These are phyloP conservation scores for Volucella zonaria DNA, from an alignment of 2,888 invertebrate genomes.

Conservation along the genomic window DNA sequence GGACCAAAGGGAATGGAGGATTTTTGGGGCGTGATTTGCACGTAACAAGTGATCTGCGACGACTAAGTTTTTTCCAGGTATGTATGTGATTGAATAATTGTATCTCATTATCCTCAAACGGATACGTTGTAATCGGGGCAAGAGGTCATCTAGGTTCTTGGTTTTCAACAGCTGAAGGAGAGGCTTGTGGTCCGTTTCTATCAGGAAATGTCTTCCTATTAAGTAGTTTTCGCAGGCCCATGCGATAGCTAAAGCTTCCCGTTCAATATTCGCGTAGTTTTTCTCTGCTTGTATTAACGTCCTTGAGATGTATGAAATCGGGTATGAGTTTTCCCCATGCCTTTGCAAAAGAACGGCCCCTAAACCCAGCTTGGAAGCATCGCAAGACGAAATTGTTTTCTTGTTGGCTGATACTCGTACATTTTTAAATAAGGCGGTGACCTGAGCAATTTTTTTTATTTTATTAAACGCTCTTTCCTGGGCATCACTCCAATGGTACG, in stretches of 20 bases:
- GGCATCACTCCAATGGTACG: constrained; percentile 5
- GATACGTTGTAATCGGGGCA: constrained; percentile 23
- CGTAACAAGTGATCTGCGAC: constrained; percentile 33
- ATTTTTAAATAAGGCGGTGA: constrained; percentile 30
- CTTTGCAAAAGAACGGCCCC: constrained; percentile 1
- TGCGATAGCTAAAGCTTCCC: constrained; percentile 7
- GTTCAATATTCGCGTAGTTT: constrained; percentile 18
- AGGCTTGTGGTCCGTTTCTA: constrained; percentile 29
- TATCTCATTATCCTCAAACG: constrained; percentile 26
- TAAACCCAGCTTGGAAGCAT: constrained; percentile 7
- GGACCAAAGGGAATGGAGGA: too few species aligned
- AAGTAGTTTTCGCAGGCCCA: constrained; percentile 15
- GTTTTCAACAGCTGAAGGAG: constrained; percentile 21
- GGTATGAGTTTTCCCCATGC: constrained; percentile 3
- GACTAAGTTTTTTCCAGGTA: constrained; percentile 27
- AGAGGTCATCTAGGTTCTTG: constrained; percentile 11
- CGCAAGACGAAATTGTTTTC: constrained; percentile 2
- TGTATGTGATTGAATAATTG: constrained; percentile 10
- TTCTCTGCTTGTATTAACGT: constrained; percentile 7
- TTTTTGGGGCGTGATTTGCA: too few species aligned
- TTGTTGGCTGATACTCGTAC: constrained; percentile 2
- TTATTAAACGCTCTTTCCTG: background rate
- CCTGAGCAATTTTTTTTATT: constrained; percentile 12
- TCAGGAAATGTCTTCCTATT: constrained; percentile 4
- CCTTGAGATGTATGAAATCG: background rate